Conservation (phyloP, 1,140 invertebrate species). For the Dendroctonus valens region DNA sequence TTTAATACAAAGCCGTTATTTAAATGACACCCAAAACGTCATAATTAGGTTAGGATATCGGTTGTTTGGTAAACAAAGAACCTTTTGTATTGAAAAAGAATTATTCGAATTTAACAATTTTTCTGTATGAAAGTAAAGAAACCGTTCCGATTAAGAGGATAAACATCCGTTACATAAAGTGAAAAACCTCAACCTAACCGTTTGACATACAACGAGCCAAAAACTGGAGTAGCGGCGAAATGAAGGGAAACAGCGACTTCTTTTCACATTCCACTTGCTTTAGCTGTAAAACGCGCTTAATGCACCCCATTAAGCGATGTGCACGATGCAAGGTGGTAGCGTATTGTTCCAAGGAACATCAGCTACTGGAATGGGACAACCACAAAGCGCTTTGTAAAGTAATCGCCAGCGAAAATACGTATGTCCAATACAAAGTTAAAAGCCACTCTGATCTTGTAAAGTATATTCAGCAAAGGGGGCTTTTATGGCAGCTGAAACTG, state of each 20-base stretch:
- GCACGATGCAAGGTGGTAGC: conserved; percentile 59
- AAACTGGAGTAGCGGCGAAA: neutral
- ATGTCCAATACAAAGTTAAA: conserved; percentile 56
- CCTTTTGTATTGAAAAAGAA: too few relatives aligned
- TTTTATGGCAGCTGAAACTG: conserved; percentile 27
- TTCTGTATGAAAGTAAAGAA: too few relatives aligned
- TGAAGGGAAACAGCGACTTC: conserved; percentile 25
- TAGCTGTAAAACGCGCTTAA: conserved; percentile 40
- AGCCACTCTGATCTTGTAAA: conserved; percentile 30
- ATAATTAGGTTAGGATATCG: too few relatives aligned
- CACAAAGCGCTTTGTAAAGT: conserved; percentile 62
- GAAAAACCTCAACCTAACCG: neutral
- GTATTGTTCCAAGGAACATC: conserved; percentile 65
- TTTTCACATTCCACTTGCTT: conserved; percentile 42
- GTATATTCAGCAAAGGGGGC: conserved; percentile 26
- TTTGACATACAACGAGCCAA: neutral
- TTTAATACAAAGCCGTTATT: too few relatives aligned
- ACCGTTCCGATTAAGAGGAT: neutral
- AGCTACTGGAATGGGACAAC: conserved; percentile 63
- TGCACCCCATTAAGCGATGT: conserved; percentile 53
- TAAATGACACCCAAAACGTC: too few relatives aligned
- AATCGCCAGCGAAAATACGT: conserved; percentile 45
- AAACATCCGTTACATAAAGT: neutral
- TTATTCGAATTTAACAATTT: too few relatives aligned
- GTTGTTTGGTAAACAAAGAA: too few relatives aligned